A percentile compares a stretch with the other conserved stretches of the same genome.
Evolutionary conservation across 2,113 vertebrate species (phyloP).

Genomic region (Sclerurus mexicanus): DNA sequence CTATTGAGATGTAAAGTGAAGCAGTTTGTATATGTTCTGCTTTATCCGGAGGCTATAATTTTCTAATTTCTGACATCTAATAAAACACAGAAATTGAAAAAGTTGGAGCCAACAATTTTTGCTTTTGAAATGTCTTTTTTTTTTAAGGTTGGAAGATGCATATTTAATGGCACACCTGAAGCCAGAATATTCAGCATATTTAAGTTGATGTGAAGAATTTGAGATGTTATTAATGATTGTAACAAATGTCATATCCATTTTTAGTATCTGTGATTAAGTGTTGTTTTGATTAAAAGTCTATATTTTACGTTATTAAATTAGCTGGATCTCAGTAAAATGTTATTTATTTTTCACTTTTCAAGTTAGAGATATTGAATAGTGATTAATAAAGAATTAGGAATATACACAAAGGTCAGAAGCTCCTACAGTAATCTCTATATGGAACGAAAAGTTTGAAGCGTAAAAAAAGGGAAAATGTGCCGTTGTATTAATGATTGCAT

Average conservation of each 20-base stretch:
- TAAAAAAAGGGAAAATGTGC: background rate
- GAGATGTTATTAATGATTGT: background rate
- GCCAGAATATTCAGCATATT: background rate
- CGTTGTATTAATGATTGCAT: background rate
- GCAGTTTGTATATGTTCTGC: constrained; percentile 43
- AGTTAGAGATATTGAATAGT: background rate
- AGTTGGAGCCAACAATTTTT: constrained; percentile 45
- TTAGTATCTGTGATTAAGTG: background rate
- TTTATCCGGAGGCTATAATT: constrained; percentile 50
- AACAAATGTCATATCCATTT: background rate
- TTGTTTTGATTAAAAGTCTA: background rate
- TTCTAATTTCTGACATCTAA: constrained; percentile 35
- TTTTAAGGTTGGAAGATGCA: constrained; percentile 32
- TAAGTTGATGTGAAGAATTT: background rate
- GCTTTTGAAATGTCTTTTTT: constrained; percentile 35
- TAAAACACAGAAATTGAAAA: constrained; percentile 40
- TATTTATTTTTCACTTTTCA: background rate
- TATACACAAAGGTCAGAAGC: background rate
- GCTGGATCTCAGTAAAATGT: background rate
- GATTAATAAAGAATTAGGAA: background rate
- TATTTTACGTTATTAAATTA: background rate
- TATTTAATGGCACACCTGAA: constrained; percentile 52
- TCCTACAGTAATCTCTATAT: background rate
- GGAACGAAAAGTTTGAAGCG: background rate
- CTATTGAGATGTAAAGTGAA: constrained; percentile 53